Base-by-base conservation (phyloP, 2,113 vertebrate genomes). In the Indicator indicator region DNA sequence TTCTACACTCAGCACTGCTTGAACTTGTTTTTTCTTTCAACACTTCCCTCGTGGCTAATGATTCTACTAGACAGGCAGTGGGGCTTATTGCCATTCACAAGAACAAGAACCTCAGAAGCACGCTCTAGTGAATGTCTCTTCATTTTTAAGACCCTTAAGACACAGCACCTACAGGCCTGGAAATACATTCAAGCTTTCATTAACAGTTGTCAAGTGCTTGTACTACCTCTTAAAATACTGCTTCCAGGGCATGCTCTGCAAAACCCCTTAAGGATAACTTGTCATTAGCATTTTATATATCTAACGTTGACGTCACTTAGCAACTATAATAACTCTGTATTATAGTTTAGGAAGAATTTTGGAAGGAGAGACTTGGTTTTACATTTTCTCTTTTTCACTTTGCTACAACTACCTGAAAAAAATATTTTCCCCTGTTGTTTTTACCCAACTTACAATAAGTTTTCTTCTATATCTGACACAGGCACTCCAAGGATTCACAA, bases 181-280 rank as follows among this genome's bases (percentile, higher is more conserved):
- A 87, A 93, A 93, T 7, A 56, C 78, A 58, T 38, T 83, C 92
- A 76, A 89, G 85, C 55, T 74, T 93, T 73, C 60, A 88, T 67
- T 77, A 86, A 59, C 60, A 80, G 56, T n/a, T 88, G 83, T 71
- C 82, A 91, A 83, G 59, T 83, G 52, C 32, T 16, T 88, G 79
- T 93, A 18, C 48, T 78, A 75, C 62, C 59, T 71, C 72, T 73
- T 82, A 87, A 94, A 91, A 78, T 71, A 82, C 40, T 5, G 7
- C 21, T 95, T 83, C 48, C 26, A 84, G 81, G 81, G 38, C 81
- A 75, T 9, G 33, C 67, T 70, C 56, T 90, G 36, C 48, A 80
- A 52, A 95, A 80, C 4, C n/a, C 58, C 52, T 83, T 68, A 60
- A 67, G 60, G 64, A 24, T 79, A 91, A 94, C 2, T 1, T 60